Evolutionary conservation across 1,140 invertebrate genomes (phyloP).

Genomic region (Theocolax elegans): DNA sequence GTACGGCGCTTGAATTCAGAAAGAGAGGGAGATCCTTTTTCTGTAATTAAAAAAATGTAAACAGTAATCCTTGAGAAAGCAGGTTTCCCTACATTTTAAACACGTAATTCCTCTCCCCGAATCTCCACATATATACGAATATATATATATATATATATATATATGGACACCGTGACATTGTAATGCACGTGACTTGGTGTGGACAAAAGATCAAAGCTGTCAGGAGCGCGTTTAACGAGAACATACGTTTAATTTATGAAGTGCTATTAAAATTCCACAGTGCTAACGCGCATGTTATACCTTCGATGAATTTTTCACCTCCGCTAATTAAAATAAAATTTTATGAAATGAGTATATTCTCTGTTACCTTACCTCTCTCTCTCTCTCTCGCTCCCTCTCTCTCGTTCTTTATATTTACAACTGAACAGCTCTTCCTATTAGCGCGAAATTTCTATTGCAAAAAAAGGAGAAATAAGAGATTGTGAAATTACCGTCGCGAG

Average conservation of each 20-base stretch:
- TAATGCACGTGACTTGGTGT: neutral
- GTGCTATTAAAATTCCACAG: slow-evolving; percentile 19
- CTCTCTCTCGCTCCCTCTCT: neutral
- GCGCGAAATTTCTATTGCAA: neutral
- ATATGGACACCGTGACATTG: neutral
- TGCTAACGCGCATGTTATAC: neutral
- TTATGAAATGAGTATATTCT: neutral
- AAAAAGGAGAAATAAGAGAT: neutral
- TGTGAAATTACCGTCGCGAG: too few species aligned
- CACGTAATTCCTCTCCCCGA: neutral
- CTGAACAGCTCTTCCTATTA: too few species aligned
- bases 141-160: neutral
- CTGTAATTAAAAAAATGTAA: slow-evolving; percentile 22
- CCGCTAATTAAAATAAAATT: neutral
- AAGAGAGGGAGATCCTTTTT: slow-evolving; percentile 1
- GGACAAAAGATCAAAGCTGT: slow-evolving; percentile 18
- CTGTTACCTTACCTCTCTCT: neutral
- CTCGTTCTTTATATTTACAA: too few species aligned
- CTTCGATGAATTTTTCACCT: neutral
- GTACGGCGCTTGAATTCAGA: neutral
- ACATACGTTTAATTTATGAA: slow-evolving; percentile 12
- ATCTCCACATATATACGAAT: neutral
- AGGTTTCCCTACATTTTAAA: slow-evolving; percentile 7
- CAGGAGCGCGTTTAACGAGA: neutral
- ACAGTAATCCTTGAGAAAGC: neutral